Evolutionary conservation across 2,113 vertebrate genomes (phyloP), one percentile per base, ranked within the genome.

Genomic region (Perca fluviatilis): DNA sequence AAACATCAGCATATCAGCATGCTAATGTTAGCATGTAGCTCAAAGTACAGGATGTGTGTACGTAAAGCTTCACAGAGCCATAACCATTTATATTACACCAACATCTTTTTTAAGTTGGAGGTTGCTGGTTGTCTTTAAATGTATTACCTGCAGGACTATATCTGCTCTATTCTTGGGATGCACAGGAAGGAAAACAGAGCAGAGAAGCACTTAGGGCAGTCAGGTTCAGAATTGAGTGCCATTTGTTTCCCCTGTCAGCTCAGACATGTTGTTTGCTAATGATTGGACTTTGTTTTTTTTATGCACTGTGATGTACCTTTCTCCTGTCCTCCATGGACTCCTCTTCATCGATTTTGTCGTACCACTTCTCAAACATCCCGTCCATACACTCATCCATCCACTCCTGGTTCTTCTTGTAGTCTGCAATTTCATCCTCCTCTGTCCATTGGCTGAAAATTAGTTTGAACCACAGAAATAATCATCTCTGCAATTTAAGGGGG

Each of bases 381-480:
- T 99, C 98, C 93, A 97, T 97, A 77, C 97, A 99, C 92, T 99
- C 98, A 43, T 99, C 97, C 97, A 99, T 97, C 98, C 98, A 99
- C 83, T 98, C 97, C 49, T 96, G 96, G 90, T 98, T 99, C 93
- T 98, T 97, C 93, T 97, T 98, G 89, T 98, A 99, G 93, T 98
- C 97, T 43, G 96, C 93, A 27, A 99, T 97, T 93, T 99, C 98
- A 80, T 99, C 98, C 88, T 99, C 98, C 93, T 99, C 97, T 9
- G 96, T 99, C 97, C 97, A 98, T 27, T 97, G 97, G 92, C 98
- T 99, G 84, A 80, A 95, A 79, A 82, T 43, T 2, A 79, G 49
- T 70, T 51, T 13, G 70, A 81, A 66, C 47, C 62, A 78, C 18
- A 84, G 27, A 77, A 21, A 23, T 5, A 33, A 76, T 46, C 9